Evolutionary conservation across 2,888 invertebrate species (phyloP), one percentile per base, ranked within the genome.

Genomic region (Tribolium freemani): DNA sequence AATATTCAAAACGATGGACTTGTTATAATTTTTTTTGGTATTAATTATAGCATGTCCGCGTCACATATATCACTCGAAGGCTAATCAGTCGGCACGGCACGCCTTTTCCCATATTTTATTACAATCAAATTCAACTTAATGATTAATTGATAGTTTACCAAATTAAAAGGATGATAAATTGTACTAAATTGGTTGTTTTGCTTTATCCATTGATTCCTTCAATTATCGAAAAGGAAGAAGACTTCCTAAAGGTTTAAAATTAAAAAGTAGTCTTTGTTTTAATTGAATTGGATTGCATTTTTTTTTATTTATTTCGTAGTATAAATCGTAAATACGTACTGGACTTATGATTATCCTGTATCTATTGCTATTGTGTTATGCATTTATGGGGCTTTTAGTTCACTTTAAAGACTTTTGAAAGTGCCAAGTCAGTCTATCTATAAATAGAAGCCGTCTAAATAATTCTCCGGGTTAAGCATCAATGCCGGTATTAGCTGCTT

Each of bases 1-100:
- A 16, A 26, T 26, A 26, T 26, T 26, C 26, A 3, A 5, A 45
- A 45, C 44, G 31, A 45, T 11, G n/a, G 45, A 16, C 9, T 16
- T 6, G n/a, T 16, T n/a, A 16, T 58, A 21, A 20, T 21, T 58
- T 58, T 58, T 38, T 56, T 20, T 2, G 13, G 38, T 38, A 44
- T 45, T 58, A 20, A 20, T 45, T 45, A 45, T 13, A 38, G 45
- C n/a, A 16, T 45, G 45, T 45, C 30, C n/a, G 45, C 44, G 21
- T 44, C 44, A 57, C 44, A 44, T 58, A 58, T 58, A 45, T 58
- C 58, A 45, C 21, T 44, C 2, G 45, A 58, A 58, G 45, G 58
- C 45, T 58, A 45, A 45, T 58, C 38, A 44, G 45, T 9, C 44
- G 58, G 13, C 44, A 31, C 56, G 38, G n/a, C n/a, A n/a, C n/a